phyloP scores from a whole-genome alignment of 1,140 invertebrate species.

The Globodera ellingtonae region DNA sequence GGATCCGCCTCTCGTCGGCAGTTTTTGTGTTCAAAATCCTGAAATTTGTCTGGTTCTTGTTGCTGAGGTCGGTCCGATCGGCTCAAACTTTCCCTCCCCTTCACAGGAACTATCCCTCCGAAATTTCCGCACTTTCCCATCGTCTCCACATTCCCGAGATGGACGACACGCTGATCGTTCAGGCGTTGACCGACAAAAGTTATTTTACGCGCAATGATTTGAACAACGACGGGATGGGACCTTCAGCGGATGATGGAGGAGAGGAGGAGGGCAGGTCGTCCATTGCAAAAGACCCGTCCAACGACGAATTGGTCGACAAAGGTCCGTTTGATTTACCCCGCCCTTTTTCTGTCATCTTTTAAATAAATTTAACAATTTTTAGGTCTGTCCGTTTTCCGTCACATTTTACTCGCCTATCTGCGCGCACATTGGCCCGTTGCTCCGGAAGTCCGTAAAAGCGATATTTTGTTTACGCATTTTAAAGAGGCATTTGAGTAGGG shows the following conservation, averaged over 20 bases:
- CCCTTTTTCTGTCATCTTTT: too few species aligned
- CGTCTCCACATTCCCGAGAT: conserved; percentile 39
- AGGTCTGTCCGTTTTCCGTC: conserved; percentile 23
- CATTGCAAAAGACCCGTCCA: conserved; percentile 13
- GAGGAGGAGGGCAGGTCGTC: background rate
- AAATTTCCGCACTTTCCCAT: conserved; percentile 46
- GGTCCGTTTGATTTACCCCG: background rate
- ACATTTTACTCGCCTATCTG: conserved; percentile 31
- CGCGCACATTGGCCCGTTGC: conserved; percentile 48
- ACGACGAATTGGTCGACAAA: conserved; percentile 32
- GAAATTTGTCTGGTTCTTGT: too few species aligned
- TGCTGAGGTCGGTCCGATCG: too few species aligned
- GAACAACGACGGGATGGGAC: conserved; percentile 27
- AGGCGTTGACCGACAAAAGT: conserved; percentile 44
- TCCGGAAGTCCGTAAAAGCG: conserved; percentile 32
- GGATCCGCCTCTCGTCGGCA: too few species aligned
- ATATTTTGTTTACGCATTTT: background rate
- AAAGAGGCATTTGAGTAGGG: too few species aligned
- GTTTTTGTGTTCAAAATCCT: too few species aligned
- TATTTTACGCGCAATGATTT: conserved; percentile 44
- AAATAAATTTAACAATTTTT: conserved; percentile 3
- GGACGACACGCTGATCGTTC: conserved; percentile 30
- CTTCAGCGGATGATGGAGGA: conserved; percentile 2
- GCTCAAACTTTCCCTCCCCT: conserved; percentile 3
- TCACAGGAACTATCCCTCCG: conserved; percentile 48